Percentiles rank a stretch among this genome's conserved stretches.
These are phyloP conservation scores for Prionailurus bengalensis DNA, from an alignment of 2,113 vertebrate species.

Conservation along the genomic window DNA sequence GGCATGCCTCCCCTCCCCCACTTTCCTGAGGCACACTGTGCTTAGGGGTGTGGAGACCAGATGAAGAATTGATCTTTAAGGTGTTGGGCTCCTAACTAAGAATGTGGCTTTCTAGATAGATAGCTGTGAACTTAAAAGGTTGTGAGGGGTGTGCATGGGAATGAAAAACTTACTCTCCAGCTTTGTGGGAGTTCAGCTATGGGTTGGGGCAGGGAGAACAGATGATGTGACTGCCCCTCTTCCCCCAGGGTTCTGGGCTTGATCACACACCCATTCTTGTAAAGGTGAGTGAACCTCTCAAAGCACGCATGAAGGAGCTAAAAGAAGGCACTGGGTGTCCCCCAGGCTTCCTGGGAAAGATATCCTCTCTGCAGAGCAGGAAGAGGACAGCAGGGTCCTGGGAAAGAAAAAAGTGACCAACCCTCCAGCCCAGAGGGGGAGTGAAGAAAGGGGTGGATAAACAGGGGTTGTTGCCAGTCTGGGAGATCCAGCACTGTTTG, in stretches of 20 bases:
- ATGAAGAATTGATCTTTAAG: not conserved
- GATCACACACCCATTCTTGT: not conserved
- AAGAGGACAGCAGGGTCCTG: constrained; percentile 68
- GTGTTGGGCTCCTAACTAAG: not conserved
- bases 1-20: not conserved
- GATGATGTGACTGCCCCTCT: no score
- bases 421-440: not conserved
- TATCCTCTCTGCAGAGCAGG: not conserved
- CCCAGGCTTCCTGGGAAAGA: constrained; percentile 69
- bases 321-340: not conserved
- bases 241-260: not conserved
- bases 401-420: constrained; percentile 70
- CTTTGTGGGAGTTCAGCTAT: not conserved
- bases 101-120: not conserved
- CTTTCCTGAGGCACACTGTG: not conserved
- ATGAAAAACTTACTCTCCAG: not conserved
- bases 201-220: not conserved
- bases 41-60: not conserved
- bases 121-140: not conserved
- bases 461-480: not conserved
- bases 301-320: not conserved
- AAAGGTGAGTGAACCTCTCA: constrained; percentile 19
- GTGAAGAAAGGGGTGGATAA: not conserved
- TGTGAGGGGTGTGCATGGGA: not conserved
- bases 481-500: not conserved